phyloP scores from a whole-genome alignment of 2,113 vertebrate species.

The Notiomystis cincta region DNA sequence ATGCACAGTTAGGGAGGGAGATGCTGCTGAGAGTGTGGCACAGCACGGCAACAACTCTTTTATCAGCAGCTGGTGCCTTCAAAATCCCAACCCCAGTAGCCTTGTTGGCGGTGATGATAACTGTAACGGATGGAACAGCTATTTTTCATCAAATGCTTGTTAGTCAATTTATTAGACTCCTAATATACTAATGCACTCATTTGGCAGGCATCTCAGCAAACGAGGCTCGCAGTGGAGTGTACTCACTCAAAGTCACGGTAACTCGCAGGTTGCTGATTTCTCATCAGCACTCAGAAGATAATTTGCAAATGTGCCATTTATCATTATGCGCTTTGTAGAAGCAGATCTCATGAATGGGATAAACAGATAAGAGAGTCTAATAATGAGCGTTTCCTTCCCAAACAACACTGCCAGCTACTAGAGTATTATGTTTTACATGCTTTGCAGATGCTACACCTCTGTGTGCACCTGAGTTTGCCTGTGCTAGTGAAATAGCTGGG shows the following conservation, averaged over 20 bases:
- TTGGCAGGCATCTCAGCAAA: slow-evolving; percentile 43
- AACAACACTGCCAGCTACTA: background rate
- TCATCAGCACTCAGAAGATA: slow-evolving; percentile 63
- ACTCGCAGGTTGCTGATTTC: slow-evolving; percentile 60
- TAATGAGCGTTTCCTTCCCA: slow-evolving; percentile 22
- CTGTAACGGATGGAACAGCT: slow-evolving; percentile 52
- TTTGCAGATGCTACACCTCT: background rate
- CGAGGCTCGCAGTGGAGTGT: background rate
- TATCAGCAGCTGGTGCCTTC: slow-evolving; percentile 40
- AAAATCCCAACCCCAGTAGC: slow-evolving; percentile 4
- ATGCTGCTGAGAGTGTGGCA: background rate
- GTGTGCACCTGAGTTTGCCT: background rate
- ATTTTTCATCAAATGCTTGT: slow-evolving; percentile 69
- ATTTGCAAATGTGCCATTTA: slow-evolving; percentile 69
- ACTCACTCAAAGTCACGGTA: slow-evolving; percentile 59
- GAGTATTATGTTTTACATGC: background rate
- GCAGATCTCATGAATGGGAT: slow-evolving; percentile 36
- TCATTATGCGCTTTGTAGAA: slow-evolving; percentile 42
- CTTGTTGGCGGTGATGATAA: slow-evolving; percentile 50
- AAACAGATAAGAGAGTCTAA: slow-evolving; percentile 49
- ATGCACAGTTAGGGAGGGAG: background rate
- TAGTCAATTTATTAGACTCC: slow-evolving; percentile 68
- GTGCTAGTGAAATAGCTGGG: background rate
- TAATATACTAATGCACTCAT: slow-evolving; percentile 70
- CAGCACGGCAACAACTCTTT: background rate